A percentile compares a stretch with the other conserved stretches of the same genome.
These are phyloP conservation scores for Hetaerina americana DNA, from an alignment of 1,140 invertebrate genomes.

Conservation along the genomic window DNA sequence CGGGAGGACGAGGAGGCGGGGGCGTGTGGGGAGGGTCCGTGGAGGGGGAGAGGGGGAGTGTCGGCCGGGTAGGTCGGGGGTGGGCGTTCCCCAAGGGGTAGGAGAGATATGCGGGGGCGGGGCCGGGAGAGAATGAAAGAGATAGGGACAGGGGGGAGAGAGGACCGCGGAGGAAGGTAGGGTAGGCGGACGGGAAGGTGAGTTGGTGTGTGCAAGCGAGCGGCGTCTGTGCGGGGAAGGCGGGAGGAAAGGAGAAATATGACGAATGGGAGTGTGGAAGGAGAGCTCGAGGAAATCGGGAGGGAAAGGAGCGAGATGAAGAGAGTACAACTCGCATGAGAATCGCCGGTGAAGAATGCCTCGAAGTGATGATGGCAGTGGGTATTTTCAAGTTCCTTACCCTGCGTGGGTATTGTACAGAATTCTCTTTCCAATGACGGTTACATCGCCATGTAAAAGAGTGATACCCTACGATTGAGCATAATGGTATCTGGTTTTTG, in stretches of 20 bases:
- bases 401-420: too few relatives aligned
- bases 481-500: too few relatives aligned
- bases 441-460: too few relatives aligned
- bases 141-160: neutral
- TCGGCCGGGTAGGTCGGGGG: neutral
- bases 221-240: neutral
- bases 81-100: neutral
- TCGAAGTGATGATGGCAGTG: too few relatives aligned
- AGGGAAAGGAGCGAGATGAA: neutral
- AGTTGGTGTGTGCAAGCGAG: neutral
- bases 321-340: neutral
- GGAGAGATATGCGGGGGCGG: slow-evolving; percentile 5
- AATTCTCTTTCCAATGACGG: too few relatives aligned
- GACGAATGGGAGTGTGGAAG: neutral
- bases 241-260: neutral
- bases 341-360: too few relatives aligned
- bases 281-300: neutral
- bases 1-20: slow-evolving; percentile 24
- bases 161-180: neutral
- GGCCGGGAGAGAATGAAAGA: neutral
- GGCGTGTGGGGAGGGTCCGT: slow-evolving; percentile 21
- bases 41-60: slow-evolving; percentile 1
- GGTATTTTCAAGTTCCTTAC: too few relatives aligned
- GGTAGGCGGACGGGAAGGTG: neutral
- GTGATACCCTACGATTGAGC: too few relatives aligned